phyloP scores from a whole-genome alignment of 1,140 invertebrate genomes.

The Ceratina calcarata region DNA sequence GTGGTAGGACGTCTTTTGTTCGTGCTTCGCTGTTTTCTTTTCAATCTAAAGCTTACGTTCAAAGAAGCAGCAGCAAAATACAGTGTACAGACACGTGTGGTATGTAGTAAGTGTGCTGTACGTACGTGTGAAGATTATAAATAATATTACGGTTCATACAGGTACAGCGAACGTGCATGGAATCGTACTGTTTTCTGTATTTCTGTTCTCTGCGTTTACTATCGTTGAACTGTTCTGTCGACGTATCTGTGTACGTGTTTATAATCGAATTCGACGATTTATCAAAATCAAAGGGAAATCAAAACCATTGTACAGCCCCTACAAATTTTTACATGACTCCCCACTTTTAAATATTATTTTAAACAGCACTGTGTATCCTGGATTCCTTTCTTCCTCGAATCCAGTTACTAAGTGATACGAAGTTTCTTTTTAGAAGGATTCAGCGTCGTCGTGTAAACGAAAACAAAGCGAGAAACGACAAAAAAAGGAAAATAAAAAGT shows the following conservation, averaged over 20 bases:
- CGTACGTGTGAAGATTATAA: slow-evolving; percentile 52
- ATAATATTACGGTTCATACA: slow-evolving; percentile 74
- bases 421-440: not conserved
- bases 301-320: slow-evolving; percentile 19
- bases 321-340: not conserved
- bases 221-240: not conserved
- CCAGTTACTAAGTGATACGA: too few relatives aligned
- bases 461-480: not conserved
- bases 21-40: slow-evolving; percentile 45
- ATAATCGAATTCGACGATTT: slow-evolving; percentile 20
- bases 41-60: slow-evolving; percentile 74
- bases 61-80: slow-evolving; percentile 75
- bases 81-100: slow-evolving; percentile 48
- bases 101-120: slow-evolving; percentile 15
- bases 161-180: slow-evolving; percentile 78
- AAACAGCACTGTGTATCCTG: slow-evolving; percentile 8
- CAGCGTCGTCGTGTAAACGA: slow-evolving; percentile 26
- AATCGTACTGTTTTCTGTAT: slow-evolving; percentile 59
- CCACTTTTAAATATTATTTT: not conserved
- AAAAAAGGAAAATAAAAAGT: not conserved
- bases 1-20: slow-evolving; percentile 25
- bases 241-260: not conserved
- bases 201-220: slow-evolving; percentile 15
- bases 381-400: not conserved
- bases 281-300: slow-evolving; percentile 30